Conservation (phyloP, 2,888 invertebrate species). For the Hesperia comma region DNA sequence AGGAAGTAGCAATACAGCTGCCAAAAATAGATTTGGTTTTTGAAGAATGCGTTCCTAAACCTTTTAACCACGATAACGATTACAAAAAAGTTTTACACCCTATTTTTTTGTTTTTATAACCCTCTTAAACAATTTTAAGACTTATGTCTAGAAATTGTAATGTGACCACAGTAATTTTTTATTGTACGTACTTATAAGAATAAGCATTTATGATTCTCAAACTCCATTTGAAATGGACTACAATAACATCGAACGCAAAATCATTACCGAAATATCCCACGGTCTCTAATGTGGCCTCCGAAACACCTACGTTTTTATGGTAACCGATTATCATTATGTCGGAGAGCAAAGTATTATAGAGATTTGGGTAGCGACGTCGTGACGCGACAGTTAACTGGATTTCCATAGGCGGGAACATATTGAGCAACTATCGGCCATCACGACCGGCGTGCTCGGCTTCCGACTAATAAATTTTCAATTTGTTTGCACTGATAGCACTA, state of each 20-base stretch:
- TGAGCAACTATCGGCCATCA: constrained; percentile 50
- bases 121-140: no score
- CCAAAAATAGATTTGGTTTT: no score
- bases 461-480: constrained; percentile 35
- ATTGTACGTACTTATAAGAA: no score
- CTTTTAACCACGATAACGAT: no score
- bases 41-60: no score
- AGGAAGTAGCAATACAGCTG: no score
- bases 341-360: constrained; percentile 16
- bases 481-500: constrained; percentile 32
- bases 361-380: constrained; percentile 48
- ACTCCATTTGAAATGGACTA: neutral
- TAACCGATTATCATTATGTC: constrained; percentile 29
- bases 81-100: no score
- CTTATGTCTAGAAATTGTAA: no score
- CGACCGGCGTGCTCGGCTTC: constrained; percentile 18
- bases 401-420: constrained; percentile 66
- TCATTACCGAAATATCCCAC: constrained; percentile 27
- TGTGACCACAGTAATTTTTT: no score
- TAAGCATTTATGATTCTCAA: neutral
- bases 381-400: constrained; percentile 63
- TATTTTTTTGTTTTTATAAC: no score
- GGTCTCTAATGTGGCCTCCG: constrained; percentile 22
- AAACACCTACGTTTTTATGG: constrained; percentile 22
- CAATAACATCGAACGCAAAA: constrained; percentile 20